Percentiles rank a stretch among this genome's conserved stretches.
These are phyloP conservation scores for Acrocephalus scirpaceus DNA, from an alignment of 2,797 vertebrate genomes.

Conservation along the genomic window DNA sequence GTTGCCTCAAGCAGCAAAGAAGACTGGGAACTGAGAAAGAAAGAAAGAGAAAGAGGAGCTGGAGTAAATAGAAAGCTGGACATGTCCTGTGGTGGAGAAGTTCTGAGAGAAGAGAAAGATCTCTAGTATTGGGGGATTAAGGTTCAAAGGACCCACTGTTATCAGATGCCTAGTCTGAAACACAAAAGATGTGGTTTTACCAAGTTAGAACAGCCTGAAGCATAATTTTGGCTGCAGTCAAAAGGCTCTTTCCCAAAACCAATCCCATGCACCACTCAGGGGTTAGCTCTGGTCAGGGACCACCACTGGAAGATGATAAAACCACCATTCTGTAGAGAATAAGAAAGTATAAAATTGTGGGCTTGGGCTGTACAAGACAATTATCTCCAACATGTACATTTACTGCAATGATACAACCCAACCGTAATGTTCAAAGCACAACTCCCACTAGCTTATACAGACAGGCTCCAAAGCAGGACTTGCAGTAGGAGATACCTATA, in stretches of 20 bases:
- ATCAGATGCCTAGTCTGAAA: neutral
- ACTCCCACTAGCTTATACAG: neutral
- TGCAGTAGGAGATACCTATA: neutral
- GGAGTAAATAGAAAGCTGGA: neutral
- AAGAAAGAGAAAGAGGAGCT: neutral
- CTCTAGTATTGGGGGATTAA: neutral
- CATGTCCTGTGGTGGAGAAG: neutral
- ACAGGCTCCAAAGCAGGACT: neutral
- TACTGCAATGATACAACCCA: neutral
- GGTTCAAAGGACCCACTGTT: neutral
- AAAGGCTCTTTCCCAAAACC: neutral
- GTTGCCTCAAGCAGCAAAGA: neutral
- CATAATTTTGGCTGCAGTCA: neutral
- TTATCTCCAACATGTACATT: neutral
- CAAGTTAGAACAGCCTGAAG: neutral
- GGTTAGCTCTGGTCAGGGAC: neutral
- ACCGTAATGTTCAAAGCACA: neutral
- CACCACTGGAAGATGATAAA: neutral
- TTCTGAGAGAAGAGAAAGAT: neutral
- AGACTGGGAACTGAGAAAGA: neutral
- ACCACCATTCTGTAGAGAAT: neutral
- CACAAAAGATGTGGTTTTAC: neutral
- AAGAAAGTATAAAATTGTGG: neutral
- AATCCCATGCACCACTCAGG: neutral
- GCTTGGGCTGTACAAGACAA: neutral